Evolutionary conservation across 1,140 invertebrate genomes (phyloP), one percentile per base, ranked within the genome.

Genomic region (Atopsyche davidsoni): DNA sequence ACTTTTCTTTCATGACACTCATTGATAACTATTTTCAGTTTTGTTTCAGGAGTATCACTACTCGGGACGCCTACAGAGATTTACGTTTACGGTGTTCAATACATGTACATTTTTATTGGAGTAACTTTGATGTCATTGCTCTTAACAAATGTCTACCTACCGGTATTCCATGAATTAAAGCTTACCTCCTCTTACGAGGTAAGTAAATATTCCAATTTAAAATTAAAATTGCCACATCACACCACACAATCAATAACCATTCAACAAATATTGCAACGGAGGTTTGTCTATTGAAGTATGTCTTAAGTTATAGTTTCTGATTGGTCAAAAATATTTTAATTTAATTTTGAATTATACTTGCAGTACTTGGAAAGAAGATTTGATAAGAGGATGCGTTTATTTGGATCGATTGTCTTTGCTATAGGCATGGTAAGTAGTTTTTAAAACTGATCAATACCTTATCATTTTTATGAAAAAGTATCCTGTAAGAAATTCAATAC

Each of bases 151-250:
- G 73, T 90, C 19, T 90, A 83, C 62, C 64, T 92, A 28, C 90
- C 90, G 0, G 81, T 92, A 0, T 89, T 89, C 59, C 85, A 89
- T 58, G 78, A 84, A n/a, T 75, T 92, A 3, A 73, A 81, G 58
- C 60, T 92, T 3, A 91, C 86, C 32, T 91, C 87, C 38, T 84
- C 83, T 14, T 92, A 91, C 70, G 85, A 92, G 77, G 85, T 86
- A 21, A 40, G 16, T 0, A n/a, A n/a, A n/a, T n/a, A n/a, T n/a
- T n/a, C n/a, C n/a, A n/a, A n/a, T n/a, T n/a, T n/a, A n/a, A n/a
- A n/a, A n/a, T n/a, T n/a, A n/a, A n/a, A n/a, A n/a, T n/a, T n/a
- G n/a, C n/a, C n/a, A n/a, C n/a, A n/a, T n/a, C n/a, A n/a, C n/a
- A n/a, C n/a, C n/a, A n/a, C n/a, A n/a, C n/a, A n/a, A n/a, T n/a